These are phyloP conservation scores for Rhadina sibilatrix DNA, from an alignment of 2,113 vertebrate genomes.

Conservation along the genomic window DNA sequence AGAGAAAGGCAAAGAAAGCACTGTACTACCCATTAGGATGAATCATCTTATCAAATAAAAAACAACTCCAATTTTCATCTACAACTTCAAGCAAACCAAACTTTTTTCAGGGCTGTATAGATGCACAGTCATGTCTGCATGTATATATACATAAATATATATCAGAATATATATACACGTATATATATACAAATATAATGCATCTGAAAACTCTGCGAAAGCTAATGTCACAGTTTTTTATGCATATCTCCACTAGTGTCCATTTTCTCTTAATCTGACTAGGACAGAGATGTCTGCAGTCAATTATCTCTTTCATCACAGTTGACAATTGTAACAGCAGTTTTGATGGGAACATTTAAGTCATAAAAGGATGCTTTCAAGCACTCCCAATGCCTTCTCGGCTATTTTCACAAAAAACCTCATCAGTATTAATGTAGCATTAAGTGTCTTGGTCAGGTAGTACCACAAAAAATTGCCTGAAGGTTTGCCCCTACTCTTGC, in stretches of 20 bases:
- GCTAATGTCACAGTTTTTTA: background rate
- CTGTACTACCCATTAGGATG: background rate
- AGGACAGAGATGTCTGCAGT: background rate
- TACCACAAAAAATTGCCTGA: background rate
- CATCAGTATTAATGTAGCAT: constrained; percentile 24
- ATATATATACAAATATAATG: background rate
- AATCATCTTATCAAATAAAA: constrained; percentile 8
- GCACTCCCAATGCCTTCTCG: background rate
- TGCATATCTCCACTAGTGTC: background rate
- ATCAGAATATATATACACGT: background rate
- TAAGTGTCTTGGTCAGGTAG: background rate
- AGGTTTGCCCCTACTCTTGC: background rate
- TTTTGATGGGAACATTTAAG: constrained; percentile 1
- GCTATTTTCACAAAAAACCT: background rate
- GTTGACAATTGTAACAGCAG: background rate
- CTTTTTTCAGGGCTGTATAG: background rate
- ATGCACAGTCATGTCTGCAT: fast-evolving
- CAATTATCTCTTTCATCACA: constrained; percentile 12
- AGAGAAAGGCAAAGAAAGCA: background rate
- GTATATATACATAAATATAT: fast-evolving
- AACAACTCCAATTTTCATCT: background rate
- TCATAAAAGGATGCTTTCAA: background rate
- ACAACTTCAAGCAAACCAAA: background rate
- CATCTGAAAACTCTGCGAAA: background rate
- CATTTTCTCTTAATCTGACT: background rate